These are phyloP conservation scores for Oreochromis niloticus DNA, from an alignment of 2,113 vertebrate species.

Conservation along the genomic window DNA sequence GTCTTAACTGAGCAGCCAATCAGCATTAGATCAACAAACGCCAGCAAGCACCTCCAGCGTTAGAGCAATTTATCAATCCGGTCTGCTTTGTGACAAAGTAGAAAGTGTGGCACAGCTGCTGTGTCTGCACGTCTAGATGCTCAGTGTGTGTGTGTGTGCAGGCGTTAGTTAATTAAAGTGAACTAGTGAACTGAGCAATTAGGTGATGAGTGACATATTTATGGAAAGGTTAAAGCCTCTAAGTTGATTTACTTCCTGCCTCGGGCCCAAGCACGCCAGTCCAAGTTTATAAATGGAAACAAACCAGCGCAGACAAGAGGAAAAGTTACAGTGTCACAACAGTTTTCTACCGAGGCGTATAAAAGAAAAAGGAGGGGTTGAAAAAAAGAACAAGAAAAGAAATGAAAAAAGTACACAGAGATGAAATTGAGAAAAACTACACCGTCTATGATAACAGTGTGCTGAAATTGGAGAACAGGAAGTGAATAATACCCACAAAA, in stretches of 20 bases:
- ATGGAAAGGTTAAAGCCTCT: conserved; percentile 9
- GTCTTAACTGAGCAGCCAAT: conserved; percentile 15
- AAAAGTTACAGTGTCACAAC: neutral
- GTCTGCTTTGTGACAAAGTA: neutral
- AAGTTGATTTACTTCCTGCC: conserved; percentile 39
- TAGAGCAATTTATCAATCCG: conserved; percentile 29
- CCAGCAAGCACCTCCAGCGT: neutral
- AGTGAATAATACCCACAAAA: conserved; percentile 30
- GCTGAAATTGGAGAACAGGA: neutral
- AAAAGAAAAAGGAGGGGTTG: neutral
- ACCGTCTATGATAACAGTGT: neutral
- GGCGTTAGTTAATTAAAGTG: conserved; percentile 22
- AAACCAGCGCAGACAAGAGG: neutral
- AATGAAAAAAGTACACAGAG: neutral
- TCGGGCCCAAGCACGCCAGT: neutral
- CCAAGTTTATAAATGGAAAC: conserved; percentile 8
- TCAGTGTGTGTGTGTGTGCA: neutral
- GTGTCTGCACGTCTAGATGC: neutral
- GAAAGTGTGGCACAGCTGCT: neutral
- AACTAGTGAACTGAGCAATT: conserved; percentile 31
- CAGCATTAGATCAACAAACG: neutral
- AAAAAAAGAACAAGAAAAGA: neutral
- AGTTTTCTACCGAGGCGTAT: neutral
- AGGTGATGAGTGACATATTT: conserved; percentile 30
- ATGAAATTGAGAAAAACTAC: neutral